Evolutionary conservation across 2,797 vertebrate species (phyloP).

Genomic region (Girardinus metallicus): DNA sequence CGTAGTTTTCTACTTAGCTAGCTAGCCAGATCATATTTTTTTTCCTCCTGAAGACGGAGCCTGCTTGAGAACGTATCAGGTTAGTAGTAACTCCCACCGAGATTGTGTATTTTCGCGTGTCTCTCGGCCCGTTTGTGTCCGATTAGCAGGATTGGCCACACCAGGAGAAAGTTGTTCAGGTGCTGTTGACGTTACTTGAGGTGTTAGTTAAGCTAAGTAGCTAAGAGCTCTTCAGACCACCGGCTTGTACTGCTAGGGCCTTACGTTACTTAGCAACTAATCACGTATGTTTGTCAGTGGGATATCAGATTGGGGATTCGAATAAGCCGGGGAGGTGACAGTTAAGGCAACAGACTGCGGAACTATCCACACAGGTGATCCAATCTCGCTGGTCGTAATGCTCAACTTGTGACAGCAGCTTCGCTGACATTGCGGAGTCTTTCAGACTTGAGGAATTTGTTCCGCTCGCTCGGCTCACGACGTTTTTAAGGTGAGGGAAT

Average conservation of each 20-base stretch:
- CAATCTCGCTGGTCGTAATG: constrained; percentile 16
- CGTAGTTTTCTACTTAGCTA: constrained; percentile 43
- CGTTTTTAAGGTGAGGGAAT: constrained; percentile 1
- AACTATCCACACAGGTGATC: constrained; percentile 27
- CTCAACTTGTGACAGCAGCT: constrained; percentile 54
- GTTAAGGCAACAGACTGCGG: neutral
- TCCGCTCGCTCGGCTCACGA: constrained; percentile 1
- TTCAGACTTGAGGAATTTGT: constrained; percentile 64
- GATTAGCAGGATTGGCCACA: neutral
- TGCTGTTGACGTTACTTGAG: constrained; percentile 46
- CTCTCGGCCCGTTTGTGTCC: neutral
- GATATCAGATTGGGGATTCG: constrained; percentile 13
- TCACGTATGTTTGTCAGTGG: constrained; percentile 12
- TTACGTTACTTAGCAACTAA: constrained; percentile 65
- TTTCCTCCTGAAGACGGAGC: constrained; percentile 33
- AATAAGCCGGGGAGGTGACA: constrained; percentile 1
- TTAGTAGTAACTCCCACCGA: constrained; percentile 38
- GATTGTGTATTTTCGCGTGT: neutral
- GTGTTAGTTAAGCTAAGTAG: constrained; percentile 64
- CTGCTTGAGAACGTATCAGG: constrained; percentile 46
- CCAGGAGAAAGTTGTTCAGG: constrained; percentile 51
- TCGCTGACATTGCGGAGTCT: constrained; percentile 72
- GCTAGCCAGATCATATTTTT: constrained; percentile 44
- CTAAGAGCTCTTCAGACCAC: constrained; percentile 42
- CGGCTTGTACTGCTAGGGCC: constrained; percentile 54